Conservation (phyloP, 2,113 vertebrate genomes). For the Engraulis encrasicolus region DNA sequence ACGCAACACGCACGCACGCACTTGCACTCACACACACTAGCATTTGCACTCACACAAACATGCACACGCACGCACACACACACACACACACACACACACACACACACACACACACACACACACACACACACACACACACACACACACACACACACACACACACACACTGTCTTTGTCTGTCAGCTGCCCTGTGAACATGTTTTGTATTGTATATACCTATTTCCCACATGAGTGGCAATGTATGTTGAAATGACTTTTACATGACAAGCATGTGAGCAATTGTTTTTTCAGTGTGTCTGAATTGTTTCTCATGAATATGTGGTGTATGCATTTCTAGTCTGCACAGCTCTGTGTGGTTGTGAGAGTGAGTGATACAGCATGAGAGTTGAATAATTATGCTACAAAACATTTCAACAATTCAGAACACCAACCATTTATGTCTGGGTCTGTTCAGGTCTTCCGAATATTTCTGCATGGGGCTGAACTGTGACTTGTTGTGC, state of each 20-base stretch:
- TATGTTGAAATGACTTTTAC: not conserved
- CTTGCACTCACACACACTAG: not conserved
- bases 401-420: not conserved
- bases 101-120: not conserved
- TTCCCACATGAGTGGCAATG: not conserved
- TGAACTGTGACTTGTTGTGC: not conserved
- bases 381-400: not conserved
- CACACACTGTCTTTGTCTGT: not conserved
- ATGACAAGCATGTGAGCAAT: not conserved
- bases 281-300: not conserved
- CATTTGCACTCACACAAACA: conserved; percentile 19
- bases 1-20: too few species aligned
- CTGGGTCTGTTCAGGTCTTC: not conserved
- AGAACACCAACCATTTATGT: too few species aligned
- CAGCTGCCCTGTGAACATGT: not conserved
- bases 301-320: not conserved
- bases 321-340: conserved; percentile 5
- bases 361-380: conserved; percentile 23
- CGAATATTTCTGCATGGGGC: not conserved
- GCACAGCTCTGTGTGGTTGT: not conserved
- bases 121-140: too few species aligned
- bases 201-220: not conserved
- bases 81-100: not conserved
- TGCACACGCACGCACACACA: not conserved
- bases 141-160: too few species aligned